Evolutionary conservation across 2,113 vertebrate genomes (phyloP).

Genomic region (Lepisosteus oculatus): DNA sequence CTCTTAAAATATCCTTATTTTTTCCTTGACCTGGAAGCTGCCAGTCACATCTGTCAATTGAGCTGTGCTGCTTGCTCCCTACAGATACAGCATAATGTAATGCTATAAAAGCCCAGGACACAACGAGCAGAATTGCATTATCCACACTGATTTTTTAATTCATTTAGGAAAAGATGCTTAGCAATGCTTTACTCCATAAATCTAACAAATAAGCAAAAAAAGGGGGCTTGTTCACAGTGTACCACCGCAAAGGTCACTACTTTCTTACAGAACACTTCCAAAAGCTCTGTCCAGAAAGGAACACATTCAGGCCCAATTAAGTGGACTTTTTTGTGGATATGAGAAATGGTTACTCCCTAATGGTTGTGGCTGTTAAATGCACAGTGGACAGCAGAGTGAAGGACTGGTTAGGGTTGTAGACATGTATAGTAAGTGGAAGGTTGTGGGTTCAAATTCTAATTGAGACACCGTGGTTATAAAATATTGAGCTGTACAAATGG

Average conservation of each 20-base stretch:
- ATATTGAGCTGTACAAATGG: no score
- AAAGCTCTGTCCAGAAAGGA: no score
- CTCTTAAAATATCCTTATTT: slow-evolving; percentile 12
- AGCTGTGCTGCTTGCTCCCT: slow-evolving; percentile 43
- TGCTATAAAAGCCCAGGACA: slow-evolving; percentile 33
- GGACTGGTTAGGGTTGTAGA: no score
- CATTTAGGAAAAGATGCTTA: slow-evolving; percentile 55
- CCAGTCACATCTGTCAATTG: slow-evolving; percentile 43
- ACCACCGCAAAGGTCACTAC: slow-evolving; percentile 50
- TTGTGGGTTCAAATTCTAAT: no score
- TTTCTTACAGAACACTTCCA: slow-evolving; percentile 32
- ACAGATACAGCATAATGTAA: slow-evolving; percentile 13
- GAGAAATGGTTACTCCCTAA: background rate
- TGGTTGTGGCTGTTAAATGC: no score
- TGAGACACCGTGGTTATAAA: no score
- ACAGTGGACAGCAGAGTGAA: no score
- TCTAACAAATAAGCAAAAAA: slow-evolving; percentile 55
- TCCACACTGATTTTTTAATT: slow-evolving; percentile 62
- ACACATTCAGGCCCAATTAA: no score
- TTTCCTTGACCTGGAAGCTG: slow-evolving; percentile 27
- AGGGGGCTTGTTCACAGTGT: slow-evolving; percentile 43
- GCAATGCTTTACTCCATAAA: slow-evolving; percentile 67
- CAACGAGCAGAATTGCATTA: slow-evolving; percentile 56
- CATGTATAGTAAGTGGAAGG: no score
- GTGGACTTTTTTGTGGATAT: background rate